Evolutionary conservation across 2,888 invertebrate genomes (phyloP).

Genomic region (Leptinotarsa tumamoca): DNA sequence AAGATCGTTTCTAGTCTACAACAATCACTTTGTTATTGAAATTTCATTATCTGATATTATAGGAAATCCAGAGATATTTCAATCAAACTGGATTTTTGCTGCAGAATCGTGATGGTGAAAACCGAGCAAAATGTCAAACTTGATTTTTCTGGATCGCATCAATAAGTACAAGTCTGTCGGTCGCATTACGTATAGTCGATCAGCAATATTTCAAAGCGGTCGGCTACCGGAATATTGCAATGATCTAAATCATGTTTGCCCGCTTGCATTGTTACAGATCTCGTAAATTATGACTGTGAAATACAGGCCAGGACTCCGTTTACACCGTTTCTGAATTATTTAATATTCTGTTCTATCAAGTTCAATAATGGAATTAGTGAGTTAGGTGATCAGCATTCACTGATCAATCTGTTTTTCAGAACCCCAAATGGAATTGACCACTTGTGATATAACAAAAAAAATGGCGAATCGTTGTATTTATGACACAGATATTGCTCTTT

Average conservation of each 20-base stretch:
- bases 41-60: no score
- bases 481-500: no score
- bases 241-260: slow-evolving; percentile 55
- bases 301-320: slow-evolving; percentile 34
- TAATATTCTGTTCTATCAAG: no score
- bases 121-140: slow-evolving; percentile 21
- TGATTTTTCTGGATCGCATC: slow-evolving; percentile 22
- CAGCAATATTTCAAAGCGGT: slow-evolving; percentile 52
- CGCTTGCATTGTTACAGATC: slow-evolving; percentile 54
- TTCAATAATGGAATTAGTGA: no score
- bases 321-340: background rate
- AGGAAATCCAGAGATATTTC: no score
- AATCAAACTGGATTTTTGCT: background rate
- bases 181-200: slow-evolving; percentile 31
- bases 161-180: slow-evolving; percentile 33
- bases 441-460: no score
- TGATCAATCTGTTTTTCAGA: no score
- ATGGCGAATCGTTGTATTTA: no score
- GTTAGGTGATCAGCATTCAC: no score
- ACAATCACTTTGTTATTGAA: no score
- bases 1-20: no score
- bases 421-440: no score
- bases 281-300: slow-evolving; percentile 51
- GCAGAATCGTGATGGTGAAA: background rate
- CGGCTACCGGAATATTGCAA: slow-evolving; percentile 54